A percentile compares a stretch with the other conserved stretches of the same genome.
Evolutionary conservation across 2,888 invertebrate genomes (phyloP).

Genomic region (Caradrina clavipalpis): DNA sequence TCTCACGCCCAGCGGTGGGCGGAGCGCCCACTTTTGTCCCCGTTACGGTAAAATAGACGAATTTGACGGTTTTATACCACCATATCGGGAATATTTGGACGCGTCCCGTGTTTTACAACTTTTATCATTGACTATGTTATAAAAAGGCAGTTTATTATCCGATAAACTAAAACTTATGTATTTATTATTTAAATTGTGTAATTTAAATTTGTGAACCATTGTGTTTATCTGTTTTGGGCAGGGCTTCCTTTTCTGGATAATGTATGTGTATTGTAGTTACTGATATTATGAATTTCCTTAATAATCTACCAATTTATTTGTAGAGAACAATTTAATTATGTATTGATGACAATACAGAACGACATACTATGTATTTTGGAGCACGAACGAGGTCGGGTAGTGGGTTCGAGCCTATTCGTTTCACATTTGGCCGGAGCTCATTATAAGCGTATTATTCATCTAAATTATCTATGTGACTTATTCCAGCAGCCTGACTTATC

Average conservation of each 20-base stretch:
- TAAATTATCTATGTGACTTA: no score
- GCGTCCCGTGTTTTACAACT: slow-evolving; percentile 29
- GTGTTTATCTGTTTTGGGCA: slow-evolving; percentile 17
- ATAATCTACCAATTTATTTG: neutral
- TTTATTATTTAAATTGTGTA: slow-evolving; percentile 53
- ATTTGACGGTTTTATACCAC: slow-evolving; percentile 37
- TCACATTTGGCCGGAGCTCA: neutral
- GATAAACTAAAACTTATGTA: slow-evolving; percentile 30
- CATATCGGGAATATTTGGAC: slow-evolving; percentile 43
- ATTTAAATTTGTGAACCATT: slow-evolving; percentile 16
- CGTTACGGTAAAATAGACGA: slow-evolving; percentile 57
- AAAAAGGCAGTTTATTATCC: slow-evolving; percentile 39
- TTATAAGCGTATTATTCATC: no score
- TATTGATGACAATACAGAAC: no score
- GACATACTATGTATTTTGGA: no score
- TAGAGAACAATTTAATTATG: no score
- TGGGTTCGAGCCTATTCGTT: no score
- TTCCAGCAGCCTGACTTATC: no score
- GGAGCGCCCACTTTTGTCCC: slow-evolving; percentile 57
- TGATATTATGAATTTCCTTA: neutral
- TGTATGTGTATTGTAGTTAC: neutral
- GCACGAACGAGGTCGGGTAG: no score
- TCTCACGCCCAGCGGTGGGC: slow-evolving; percentile 49
- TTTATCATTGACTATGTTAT: slow-evolving; percentile 40
- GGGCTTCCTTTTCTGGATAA: neutral